These are phyloP conservation scores for Centruroides sculpturatus DNA, from an alignment of 1,140 invertebrate species.

Conservation along the genomic window DNA sequence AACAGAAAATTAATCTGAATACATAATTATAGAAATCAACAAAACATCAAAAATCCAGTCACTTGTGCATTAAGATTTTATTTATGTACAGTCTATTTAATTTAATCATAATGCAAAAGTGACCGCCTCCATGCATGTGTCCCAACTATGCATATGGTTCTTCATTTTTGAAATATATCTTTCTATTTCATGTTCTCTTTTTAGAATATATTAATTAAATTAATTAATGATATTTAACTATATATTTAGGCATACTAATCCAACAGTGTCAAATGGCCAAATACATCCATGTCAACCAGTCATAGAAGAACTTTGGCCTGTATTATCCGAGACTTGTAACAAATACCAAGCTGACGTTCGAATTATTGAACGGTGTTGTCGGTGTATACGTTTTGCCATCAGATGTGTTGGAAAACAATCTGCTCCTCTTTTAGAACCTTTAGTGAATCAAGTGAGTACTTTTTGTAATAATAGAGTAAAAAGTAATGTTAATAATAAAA, in stretches of 20 bases:
- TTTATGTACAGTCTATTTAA: no score
- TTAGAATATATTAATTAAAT: no score
- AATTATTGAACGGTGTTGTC: slow-evolving; percentile 81
- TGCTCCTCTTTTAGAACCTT: slow-evolving; percentile 53
- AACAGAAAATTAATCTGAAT: no score
- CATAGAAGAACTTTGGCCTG: slow-evolving; percentile 69
- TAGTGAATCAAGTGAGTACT: slow-evolving; percentile 51
- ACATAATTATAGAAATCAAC: no score
- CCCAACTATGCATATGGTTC: no score
- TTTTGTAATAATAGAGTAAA: background rate
- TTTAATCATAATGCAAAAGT: no score
- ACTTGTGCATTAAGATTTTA: no score
- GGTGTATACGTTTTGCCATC: slow-evolving; percentile 75
- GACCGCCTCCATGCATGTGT: no score
- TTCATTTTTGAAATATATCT: no score
- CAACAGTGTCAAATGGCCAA: slow-evolving; percentile 40
- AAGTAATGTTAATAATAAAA: background rate
- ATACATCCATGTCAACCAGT: slow-evolving; percentile 66
- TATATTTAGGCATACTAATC: slow-evolving; percentile 46
- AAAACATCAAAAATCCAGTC: no score
- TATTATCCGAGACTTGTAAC: slow-evolving; percentile 57
- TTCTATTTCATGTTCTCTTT: no score
- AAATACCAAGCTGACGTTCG: slow-evolving; percentile 66
- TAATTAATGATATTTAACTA: background rate
- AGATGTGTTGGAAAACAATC: slow-evolving; percentile 69